Base-by-base conservation (phyloP, 1,140 invertebrate species). In the Drosophila obscura region DNA sequence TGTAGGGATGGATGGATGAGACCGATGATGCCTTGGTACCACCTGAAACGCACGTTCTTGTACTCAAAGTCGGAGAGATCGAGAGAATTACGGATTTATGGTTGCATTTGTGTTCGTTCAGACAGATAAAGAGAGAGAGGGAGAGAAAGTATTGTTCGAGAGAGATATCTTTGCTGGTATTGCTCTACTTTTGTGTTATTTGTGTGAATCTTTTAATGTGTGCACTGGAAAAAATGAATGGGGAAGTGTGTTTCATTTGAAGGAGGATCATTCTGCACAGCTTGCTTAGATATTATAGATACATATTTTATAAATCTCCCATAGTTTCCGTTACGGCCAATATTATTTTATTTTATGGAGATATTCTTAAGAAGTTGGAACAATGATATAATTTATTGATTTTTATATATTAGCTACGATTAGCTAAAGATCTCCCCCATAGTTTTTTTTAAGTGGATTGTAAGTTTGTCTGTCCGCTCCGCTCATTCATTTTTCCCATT, bases 111-210 rank as follows among this genome's bases (percentile, higher is more conserved):
- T 55, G 13, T 24, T 66, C 16, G 31, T 49, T 43, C 26, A 28
- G 6, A 28, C 6, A 28, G 5, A 28, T 1, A 7, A 1, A 39
- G 35, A 39, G 9, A 35, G 8, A 9, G 31, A 35, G 9, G 11
- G 43, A 13, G 68, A 60, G 68, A 71, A 9, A 9, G 19, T 53
- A 52, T 31, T 61, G 56, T 41, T 65, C 45, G 26, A 16, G 35
- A 49, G 5, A 43, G 19, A 69, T 43, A 11, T 60, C 55, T 43
- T 41, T 43, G 66, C 24, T 60, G 15, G 66, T 72, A 60, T 72
- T 72, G 68, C 66, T 72, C 68, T 72, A 71, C 66, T 72, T 72
- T 72, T 72, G 68, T 72, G 68, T 72, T 72, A 71, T 71, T 72
- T 61, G 68, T 71, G 71, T 11, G 53, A 58, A 60, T 71, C 48